Evolutionary conservation across 2,113 vertebrate genomes (phyloP), one percentile per base, ranked within the genome.

Genomic region (Maccullochella peelii): DNA sequence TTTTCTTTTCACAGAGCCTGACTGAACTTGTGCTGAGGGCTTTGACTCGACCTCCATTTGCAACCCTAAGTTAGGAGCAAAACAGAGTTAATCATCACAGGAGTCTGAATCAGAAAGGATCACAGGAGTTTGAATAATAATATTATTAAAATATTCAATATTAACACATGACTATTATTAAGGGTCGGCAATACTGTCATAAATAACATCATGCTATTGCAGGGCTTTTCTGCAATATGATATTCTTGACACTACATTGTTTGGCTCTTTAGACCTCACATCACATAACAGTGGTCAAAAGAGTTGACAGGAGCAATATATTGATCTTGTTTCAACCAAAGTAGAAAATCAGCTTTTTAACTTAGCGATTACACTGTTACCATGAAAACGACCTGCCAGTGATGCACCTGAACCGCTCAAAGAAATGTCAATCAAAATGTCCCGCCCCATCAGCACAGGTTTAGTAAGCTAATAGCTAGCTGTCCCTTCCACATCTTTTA

Each of bases 1-100:
- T 83, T 70, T 90, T 93, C 73, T 92, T 93, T 72, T 94, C 92
- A 92, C 91, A 91, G 5, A 79, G 58, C 6, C 15, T 59, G 49
- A 47, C 67, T 47, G 86, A 63, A 61, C 66, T 86, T 63, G 94
- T 93, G 73, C 90, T 86, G 54, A 95, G 58, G 4, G 73, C 8
- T 72, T 89, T 92, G 49, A 74, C 23, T 44, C 80, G 83, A 66
- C 77, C 38, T 71, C 65, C 69, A 77, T 54, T 85, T 16, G 62
- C 54, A 61, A 80, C 2, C 75, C 95, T 96, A 8, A 27, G 15
- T 47, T 11, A 50, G 59, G 44, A 83, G 21, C 23, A 80, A 90
- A 89, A 70, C 50, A 90, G 3, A 52, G 63, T 66, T 49, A 15
- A 23, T 38, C 10, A 50, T 82, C 18, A 62, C 3, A 16, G 1